Evolutionary conservation across 2,888 invertebrate species (phyloP).

Genomic region (Zonitis immaculata): DNA sequence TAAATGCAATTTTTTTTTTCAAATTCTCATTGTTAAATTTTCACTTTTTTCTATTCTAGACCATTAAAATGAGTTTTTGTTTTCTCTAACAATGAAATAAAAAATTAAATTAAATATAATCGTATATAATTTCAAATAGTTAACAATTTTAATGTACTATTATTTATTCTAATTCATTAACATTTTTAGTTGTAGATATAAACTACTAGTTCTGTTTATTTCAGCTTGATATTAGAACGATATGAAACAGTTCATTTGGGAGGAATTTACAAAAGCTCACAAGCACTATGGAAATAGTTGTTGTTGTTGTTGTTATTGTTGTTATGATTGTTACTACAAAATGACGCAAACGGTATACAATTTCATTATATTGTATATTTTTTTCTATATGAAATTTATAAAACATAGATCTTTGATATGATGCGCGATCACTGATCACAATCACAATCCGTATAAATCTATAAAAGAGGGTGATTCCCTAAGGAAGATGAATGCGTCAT

Average conservation of each 20-base stretch:
- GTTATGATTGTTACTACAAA: neutral
- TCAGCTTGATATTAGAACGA: neutral
- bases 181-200: neutral
- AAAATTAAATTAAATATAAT: no score
- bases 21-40: neutral
- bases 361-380: neutral
- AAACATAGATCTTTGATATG: slow-evolving; percentile 11
- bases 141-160: slow-evolving; percentile 1
- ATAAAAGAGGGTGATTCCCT: slow-evolving; percentile 16
- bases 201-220: neutral
- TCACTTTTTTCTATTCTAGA: neutral
- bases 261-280: neutral
- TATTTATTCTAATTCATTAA: neutral
- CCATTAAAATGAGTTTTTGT: neutral
- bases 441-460: slow-evolving; percentile 14
- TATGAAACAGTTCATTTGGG: neutral
- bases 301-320: neutral
- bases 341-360: no score
- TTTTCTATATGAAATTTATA: neutral
- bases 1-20: slow-evolving; percentile 1
- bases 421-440: no score
- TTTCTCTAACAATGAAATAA: no score
- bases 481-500: slow-evolving; percentile 21
- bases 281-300: neutral
- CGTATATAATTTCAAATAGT: neutral